These are phyloP conservation scores for Acrossocheilus wenchowensis DNA, from an alignment of 2,797 vertebrate genomes.

Conservation along the genomic window DNA sequence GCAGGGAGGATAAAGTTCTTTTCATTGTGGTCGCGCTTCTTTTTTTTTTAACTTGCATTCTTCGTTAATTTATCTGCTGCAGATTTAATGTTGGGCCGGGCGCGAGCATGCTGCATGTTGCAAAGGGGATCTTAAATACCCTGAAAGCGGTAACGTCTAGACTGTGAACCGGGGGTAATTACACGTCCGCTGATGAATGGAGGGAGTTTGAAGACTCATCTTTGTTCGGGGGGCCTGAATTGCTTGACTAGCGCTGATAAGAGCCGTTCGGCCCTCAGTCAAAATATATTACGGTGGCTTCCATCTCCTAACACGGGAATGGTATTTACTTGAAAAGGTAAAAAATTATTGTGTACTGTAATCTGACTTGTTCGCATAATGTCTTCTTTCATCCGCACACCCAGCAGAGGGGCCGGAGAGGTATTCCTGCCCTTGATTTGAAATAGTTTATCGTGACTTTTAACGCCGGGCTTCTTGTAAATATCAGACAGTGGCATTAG, in stretches of 20 bases:
- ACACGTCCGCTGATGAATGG: slow-evolving; percentile 98
- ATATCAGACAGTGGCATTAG: slow-evolving; percentile 83
- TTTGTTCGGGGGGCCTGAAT: slow-evolving; percentile 90
- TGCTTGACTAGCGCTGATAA: slow-evolving; percentile 89
- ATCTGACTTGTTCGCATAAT: slow-evolving; percentile 88
- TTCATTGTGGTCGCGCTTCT: slow-evolving; percentile 85
- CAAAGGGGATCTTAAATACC: slow-evolving; percentile 97
- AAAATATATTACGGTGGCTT: slow-evolving; percentile 80
- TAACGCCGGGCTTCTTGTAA: slow-evolving; percentile 78
- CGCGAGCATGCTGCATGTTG: slow-evolving; percentile 89
- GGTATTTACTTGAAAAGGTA: slow-evolving; percentile 87
- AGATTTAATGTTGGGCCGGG: slow-evolving; percentile 92
- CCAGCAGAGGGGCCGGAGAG: slow-evolving; percentile 74
- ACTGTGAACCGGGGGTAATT: slow-evolving; percentile 98
- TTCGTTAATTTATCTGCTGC: slow-evolving; percentile 99
- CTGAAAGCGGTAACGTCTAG: slow-evolving; percentile 98
- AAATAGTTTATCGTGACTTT: slow-evolving; percentile 83
- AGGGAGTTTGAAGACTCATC: slow-evolving; percentile 92
- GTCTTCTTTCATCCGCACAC: slow-evolving; percentile 78
- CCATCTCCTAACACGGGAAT: slow-evolving; percentile 75
- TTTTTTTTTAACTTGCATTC: slow-evolving; percentile 90
- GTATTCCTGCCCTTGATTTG: slow-evolving; percentile 77
- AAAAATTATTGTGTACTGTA: slow-evolving; percentile 88
- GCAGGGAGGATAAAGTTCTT: slow-evolving; percentile 98
- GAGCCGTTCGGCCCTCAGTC: slow-evolving; percentile 74